These are phyloP conservation scores for Odobenus rosmarus DNA, from an alignment of 2,113 vertebrate species.

Conservation along the genomic window DNA sequence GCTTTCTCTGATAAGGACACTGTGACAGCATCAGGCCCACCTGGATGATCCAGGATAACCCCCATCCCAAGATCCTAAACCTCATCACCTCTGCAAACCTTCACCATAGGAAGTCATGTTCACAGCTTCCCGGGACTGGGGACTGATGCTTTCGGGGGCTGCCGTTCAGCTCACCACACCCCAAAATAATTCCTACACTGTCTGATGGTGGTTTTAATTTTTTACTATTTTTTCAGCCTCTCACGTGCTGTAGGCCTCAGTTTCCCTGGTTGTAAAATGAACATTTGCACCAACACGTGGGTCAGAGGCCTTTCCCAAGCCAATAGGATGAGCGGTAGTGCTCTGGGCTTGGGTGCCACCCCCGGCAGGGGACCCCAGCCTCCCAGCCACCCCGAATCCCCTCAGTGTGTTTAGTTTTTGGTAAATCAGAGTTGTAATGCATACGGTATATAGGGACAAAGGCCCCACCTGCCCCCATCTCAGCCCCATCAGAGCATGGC, in stretches of 20 bases:
- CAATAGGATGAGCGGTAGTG: neutral
- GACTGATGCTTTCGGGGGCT: neutral
- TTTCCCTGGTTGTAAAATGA: neutral
- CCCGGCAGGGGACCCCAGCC: neutral
- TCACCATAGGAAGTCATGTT: accelerated
- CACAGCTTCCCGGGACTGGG: neutral
- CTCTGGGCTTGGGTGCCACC: neutral
- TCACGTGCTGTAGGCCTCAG: neutral
- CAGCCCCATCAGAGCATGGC: neutral
- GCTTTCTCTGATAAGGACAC: no score
- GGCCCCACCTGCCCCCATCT: neutral
- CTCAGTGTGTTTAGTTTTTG: accelerated
- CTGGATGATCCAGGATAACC: neutral
- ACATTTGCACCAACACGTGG: neutral
- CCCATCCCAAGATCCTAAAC: neutral
- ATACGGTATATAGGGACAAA: accelerated
- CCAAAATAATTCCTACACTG: accelerated
- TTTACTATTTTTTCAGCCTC: neutral
- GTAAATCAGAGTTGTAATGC: accelerated
- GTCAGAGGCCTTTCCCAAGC: neutral
- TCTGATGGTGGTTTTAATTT: neutral
- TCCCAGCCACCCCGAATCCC: accelerated
- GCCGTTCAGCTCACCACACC: neutral
- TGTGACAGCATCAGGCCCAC: no score
- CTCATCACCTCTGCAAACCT: neutral